Percentiles rank a stretch among this genome's conserved stretches.
Evolutionary conservation across 2,797 vertebrate species (phyloP).

Genomic region (Gallinago stenura): DNA sequence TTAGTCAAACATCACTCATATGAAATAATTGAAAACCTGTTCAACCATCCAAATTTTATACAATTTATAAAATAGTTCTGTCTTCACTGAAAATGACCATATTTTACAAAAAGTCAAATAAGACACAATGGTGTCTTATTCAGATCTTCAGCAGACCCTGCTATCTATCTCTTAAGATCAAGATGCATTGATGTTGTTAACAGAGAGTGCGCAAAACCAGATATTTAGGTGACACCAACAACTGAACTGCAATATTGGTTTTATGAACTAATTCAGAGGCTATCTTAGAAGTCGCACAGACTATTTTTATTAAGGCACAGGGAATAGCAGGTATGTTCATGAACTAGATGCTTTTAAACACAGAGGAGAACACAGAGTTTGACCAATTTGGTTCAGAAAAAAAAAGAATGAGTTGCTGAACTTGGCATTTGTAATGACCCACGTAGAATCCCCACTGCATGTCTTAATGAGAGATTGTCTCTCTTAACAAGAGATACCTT

Average conservation of each 20-base stretch:
- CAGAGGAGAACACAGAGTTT: neutral
- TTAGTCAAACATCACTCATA: neutral
- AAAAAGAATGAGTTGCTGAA: neutral
- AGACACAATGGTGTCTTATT: neutral
- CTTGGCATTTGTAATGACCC: neutral
- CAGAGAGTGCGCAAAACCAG: neutral
- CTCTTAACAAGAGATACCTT: constrained; percentile 69
- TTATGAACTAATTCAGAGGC: neutral
- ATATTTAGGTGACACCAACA: neutral
- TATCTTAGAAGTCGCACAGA: neutral
- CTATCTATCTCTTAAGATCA: neutral
- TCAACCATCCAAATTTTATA: neutral
- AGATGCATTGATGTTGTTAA: neutral
- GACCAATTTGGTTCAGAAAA: neutral
- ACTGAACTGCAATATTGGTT: neutral
- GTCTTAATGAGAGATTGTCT: too few species aligned
- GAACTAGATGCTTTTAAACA: neutral
- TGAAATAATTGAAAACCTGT: neutral
- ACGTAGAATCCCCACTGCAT: neutral
- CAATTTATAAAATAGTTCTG: neutral
- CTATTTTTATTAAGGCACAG: neutral
- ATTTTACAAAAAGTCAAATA: neutral
- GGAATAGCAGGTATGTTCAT: accelerated
- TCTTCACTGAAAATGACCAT: neutral
- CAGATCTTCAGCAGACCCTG: neutral